Percentiles rank a stretch among this genome's conserved stretches.
phyloP scores from a whole-genome alignment of 2,888 invertebrate genomes.

The Drosophila mulleri region DNA sequence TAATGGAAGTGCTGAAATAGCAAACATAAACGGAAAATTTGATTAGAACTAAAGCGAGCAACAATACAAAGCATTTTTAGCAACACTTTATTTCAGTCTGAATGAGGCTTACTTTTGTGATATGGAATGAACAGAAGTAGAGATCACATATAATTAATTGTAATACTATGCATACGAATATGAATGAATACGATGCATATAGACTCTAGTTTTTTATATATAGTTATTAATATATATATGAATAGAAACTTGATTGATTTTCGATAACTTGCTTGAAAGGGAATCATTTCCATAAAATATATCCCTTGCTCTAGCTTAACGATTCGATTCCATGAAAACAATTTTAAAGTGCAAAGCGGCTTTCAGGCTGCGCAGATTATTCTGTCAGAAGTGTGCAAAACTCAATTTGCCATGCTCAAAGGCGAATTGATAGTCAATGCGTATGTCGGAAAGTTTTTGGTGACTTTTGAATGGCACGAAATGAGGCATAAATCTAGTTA shows the following conservation, averaged over 20 bases:
- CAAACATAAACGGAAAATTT: conserved; percentile 55
- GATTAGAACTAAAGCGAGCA: conserved; percentile 25
- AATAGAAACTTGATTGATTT: too few relatives aligned
- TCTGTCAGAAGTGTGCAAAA: neutral
- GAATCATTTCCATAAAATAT: too few relatives aligned
- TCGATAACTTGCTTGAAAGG: too few relatives aligned
- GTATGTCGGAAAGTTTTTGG: neutral
- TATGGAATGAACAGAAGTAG: too few relatives aligned
- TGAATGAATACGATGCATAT: too few relatives aligned
- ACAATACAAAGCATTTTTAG: conserved; percentile 23
- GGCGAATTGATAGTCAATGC: neutral
- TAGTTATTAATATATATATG: too few relatives aligned
- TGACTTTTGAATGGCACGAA: conserved; percentile 1
- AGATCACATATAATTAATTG: too few relatives aligned
- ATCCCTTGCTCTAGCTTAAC: too few relatives aligned
- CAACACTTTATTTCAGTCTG: conserved; percentile 8
- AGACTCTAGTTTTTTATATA: too few relatives aligned
- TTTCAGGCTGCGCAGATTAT: neutral
- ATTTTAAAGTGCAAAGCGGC: too few relatives aligned
- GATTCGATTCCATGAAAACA: too few relatives aligned
- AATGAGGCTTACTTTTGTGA: neutral
- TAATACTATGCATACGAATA: too few relatives aligned
- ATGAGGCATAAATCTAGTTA: conserved; percentile 17
- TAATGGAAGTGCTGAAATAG: conserved; percentile 54
- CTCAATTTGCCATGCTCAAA: neutral